Evolutionary conservation across 2,797 vertebrate genomes (phyloP).

Genomic region (Siniperca undulata): DNA sequence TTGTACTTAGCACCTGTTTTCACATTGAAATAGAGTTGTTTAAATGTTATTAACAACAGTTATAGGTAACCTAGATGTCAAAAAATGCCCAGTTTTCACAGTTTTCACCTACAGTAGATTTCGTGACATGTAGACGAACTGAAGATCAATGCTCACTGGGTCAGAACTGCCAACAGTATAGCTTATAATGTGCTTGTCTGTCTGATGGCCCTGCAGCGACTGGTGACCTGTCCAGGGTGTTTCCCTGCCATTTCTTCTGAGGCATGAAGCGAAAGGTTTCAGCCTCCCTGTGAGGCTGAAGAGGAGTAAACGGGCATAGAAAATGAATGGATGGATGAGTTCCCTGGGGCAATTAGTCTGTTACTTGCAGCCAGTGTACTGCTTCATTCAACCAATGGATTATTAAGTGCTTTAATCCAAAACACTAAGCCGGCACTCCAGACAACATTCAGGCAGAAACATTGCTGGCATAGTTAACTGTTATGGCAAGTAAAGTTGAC

Average conservation of each 20-base stretch:
- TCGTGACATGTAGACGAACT: conserved; percentile 13
- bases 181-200: conserved; percentile 37
- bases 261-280: conserved; percentile 24
- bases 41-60: not conserved
- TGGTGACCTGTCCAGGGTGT: conserved; percentile 52
- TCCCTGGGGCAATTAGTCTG: conserved; percentile 52
- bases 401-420: conserved; percentile 55
- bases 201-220: conserved; percentile 48
- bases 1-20: not conserved
- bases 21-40: not conserved
- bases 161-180: conserved; percentile 42
- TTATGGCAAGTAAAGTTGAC: not conserved
- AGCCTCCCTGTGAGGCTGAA: conserved; percentile 35
- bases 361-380: conserved; percentile 33
- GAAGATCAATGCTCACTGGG: conserved; percentile 42
- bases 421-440: conserved; percentile 37
- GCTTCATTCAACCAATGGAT: conserved; percentile 51
- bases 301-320: conserved; percentile 28
- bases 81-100: not conserved
- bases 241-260: conserved; percentile 44
- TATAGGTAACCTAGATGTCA: not conserved
- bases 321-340: conserved; percentile 53
- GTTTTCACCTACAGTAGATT: conserved; percentile 4
- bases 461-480: conserved; percentile 29
- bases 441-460: conserved; percentile 42